phyloP scores from a whole-genome alignment of 1,140 invertebrate genomes.

The Scaptodrosophila lebanonensis region DNA sequence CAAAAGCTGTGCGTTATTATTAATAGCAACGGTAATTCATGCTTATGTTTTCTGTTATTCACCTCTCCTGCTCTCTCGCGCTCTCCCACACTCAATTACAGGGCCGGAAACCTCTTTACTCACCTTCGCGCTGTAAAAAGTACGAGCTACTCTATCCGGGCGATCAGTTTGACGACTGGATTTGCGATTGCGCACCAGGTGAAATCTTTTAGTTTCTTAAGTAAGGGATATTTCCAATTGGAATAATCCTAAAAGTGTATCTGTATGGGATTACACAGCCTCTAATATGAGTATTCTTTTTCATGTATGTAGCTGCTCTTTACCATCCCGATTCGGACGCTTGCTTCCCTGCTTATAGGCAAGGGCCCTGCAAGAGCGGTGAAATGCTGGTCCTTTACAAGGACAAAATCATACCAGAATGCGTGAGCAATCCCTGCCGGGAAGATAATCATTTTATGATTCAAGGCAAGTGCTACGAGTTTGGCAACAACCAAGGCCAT shows the following conservation, averaged over 20 bases:
- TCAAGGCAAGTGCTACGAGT: conserved; percentile 78
- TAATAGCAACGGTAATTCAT: neutral
- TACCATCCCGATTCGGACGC: conserved; percentile 80
- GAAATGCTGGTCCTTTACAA: conserved; percentile 80
- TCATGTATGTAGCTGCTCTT: conserved; percentile 78
- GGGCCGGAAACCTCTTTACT: conserved; percentile 79
- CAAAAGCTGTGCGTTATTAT: conserved; percentile 6
- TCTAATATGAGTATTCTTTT: too few species aligned
- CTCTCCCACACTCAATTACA: conserved; percentile 48
- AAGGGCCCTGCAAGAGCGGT: conserved; percentile 80
- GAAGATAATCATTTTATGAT: conserved; percentile 78
- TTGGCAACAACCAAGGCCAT: conserved; percentile 63
- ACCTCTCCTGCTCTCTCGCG: neutral
- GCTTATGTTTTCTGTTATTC: conserved; percentile 3
- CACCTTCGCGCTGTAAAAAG: conserved; percentile 79
- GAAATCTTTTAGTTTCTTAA: conserved; percentile 40
- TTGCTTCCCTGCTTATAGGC: conserved; percentile 81
- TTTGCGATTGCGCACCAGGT: conserved; percentile 84
- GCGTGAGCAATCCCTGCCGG: conserved; percentile 80
- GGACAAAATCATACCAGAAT: conserved; percentile 79
- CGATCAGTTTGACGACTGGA: conserved; percentile 80
- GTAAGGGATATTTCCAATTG: too few species aligned
- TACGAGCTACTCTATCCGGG: conserved; percentile 83
- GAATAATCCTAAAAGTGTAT: too few species aligned
- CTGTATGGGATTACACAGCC: too few species aligned